Conservation (phyloP, 1,140 invertebrate genomes). For the Venustaconcha ellipsiformis region DNA sequence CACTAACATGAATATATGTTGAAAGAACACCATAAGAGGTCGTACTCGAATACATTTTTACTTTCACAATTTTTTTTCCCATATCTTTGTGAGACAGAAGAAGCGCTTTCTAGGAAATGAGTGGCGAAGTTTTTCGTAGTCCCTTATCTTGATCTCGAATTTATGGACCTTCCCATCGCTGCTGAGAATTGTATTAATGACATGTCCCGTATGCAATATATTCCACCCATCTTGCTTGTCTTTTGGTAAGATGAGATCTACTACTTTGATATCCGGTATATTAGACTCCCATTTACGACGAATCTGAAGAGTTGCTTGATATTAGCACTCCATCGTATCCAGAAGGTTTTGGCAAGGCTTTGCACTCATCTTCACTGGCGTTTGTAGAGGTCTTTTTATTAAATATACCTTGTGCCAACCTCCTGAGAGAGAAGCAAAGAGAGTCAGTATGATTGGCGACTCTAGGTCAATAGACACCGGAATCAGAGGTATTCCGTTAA, state of each 20-base stretch:
- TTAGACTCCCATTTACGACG: conserved; percentile 6
- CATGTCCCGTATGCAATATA: neutral
- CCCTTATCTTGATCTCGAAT: conserved; percentile 6
- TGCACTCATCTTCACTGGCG: conserved; percentile 24
- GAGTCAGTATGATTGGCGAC: conserved; percentile 5
- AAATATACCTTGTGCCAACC: neutral
- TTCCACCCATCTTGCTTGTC: conserved; percentile 6
- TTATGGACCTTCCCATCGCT: conserved; percentile 9
- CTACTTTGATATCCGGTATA: conserved; percentile 1
- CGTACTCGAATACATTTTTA: no score
- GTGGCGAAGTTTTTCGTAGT: neutral
- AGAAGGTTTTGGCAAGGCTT: conserved; percentile 22
- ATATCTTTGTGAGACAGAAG: no score
- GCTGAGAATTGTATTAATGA: conserved; percentile 1
- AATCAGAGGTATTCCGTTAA: conserved; percentile 12
- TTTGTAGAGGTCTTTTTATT: conserved; percentile 10
- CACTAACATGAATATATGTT: no score
- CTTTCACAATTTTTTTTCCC: no score
- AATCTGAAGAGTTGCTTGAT: conserved; percentile 14
- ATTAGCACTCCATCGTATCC: conserved; percentile 29
- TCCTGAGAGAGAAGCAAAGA: conserved; percentile 16
- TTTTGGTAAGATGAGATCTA: conserved; percentile 15
- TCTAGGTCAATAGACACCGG: conserved; percentile 11
- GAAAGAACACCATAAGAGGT: no score
- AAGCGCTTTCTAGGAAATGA: neutral